phyloP scores from a whole-genome alignment of 2,113 vertebrate species.

The Petroica traversi region DNA sequence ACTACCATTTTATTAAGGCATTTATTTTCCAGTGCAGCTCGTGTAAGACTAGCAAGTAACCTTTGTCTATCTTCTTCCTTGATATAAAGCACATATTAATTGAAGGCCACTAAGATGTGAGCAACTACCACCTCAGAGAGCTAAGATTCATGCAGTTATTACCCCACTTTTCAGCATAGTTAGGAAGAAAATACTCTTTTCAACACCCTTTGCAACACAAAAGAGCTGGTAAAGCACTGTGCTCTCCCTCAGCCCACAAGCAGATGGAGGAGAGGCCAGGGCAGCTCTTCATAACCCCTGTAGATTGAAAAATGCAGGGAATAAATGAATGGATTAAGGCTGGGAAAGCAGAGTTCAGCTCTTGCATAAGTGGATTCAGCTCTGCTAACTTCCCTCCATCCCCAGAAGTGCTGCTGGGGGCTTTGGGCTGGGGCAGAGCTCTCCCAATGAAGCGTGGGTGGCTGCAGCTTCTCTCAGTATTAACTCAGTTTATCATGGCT shows the following conservation, averaged over 20 bases:
- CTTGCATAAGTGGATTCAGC: conserved; percentile 13
- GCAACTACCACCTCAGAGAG: background rate
- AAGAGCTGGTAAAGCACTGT: background rate
- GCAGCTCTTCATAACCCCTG: background rate
- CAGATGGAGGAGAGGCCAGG: background rate
- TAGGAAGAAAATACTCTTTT: background rate
- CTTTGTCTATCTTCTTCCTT: background rate
- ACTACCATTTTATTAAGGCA: background rate
- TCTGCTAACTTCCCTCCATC: background rate
- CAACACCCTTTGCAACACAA: background rate
- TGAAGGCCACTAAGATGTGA: background rate
- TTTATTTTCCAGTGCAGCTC: background rate
- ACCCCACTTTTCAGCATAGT: background rate
- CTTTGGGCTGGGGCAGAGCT: background rate
- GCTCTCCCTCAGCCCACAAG: background rate
- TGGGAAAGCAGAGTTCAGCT: conserved; percentile 5
- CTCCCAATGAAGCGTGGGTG: background rate
- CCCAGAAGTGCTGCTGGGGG: background rate
- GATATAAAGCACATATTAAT: background rate
- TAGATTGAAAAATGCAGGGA: background rate
- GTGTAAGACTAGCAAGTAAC: background rate
- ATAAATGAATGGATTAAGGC: conserved; percentile 12
- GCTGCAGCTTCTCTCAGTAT: background rate
- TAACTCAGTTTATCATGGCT: background rate
- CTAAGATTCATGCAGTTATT: background rate